These are phyloP conservation scores for Cistogaster globosa DNA, from an alignment of 2,888 invertebrate genomes.

Conservation along the genomic window DNA sequence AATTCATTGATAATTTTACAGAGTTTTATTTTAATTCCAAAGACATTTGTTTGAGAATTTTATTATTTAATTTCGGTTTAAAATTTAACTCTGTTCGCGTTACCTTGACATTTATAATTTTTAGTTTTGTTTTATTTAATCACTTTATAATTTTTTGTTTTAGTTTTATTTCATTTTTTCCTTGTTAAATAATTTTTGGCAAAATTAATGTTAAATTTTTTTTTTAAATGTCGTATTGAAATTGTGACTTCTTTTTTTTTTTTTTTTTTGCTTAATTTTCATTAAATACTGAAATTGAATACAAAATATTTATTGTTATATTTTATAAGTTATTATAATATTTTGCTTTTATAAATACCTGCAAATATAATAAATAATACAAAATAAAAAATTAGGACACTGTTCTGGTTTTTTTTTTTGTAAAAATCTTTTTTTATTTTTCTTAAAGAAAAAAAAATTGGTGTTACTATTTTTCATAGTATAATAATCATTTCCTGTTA, in stretches of 20 bases:
- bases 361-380: neutral
- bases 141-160: constrained; percentile 33
- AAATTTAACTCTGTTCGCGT: constrained; percentile 3
- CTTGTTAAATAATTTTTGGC: constrained; percentile 32
- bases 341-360: neutral
- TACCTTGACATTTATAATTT: constrained; percentile 21
- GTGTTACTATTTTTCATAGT: neutral
- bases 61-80: neutral
- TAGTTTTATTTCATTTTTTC: constrained; percentile 7
- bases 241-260: constrained; percentile 18
- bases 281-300: constrained; percentile 29
- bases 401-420: constrained; percentile 23
- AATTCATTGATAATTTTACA: constrained; percentile 21
- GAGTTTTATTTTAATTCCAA: neutral
- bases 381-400: constrained; percentile 5
- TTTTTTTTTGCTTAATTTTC: constrained; percentile 19
- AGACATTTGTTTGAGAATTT: neutral
- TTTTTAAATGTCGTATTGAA: constrained; percentile 25
- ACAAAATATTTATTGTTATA: constrained; percentile 1
- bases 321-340: constrained; percentile 22
- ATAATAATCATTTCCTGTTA: constrained; percentile 10
- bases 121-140: constrained; percentile 43
- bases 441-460: neutral
- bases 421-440: neutral
- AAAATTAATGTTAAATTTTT: constrained; percentile 34